Evolutionary conservation across 2,797 vertebrate species (phyloP), one percentile per base, ranked within the genome.

Genomic region (Microctenopoma steveboyesi): DNA sequence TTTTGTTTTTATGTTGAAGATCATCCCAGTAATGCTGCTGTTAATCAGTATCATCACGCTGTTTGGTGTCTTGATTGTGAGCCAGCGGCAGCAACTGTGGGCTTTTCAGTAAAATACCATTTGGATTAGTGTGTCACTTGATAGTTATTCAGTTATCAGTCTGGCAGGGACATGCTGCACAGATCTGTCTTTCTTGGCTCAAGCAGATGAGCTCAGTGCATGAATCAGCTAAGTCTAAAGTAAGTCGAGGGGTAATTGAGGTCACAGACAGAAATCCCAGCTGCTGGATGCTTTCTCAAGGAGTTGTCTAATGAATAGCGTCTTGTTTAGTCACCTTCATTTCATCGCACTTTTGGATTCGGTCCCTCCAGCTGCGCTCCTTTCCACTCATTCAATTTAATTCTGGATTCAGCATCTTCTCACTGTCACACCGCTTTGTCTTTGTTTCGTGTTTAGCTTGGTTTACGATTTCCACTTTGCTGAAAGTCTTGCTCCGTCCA

Each of bases 301-400:
- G 47, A 16, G 45, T 46, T 53, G 55, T 74, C 70, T 86, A 83
- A 88, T 88, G 89, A 93, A 93, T 88, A 87, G 88, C 79, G 88
- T 91, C 82, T 90, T 92, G 85, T 93, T 93, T 76, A 87, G 83
- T 62, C 79, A n/a, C 78, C 81, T 74, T 81, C 70, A 49, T 71
- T 78, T 79, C 70, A 74, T 72, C 49, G 42, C 67, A 28, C 69
- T 55, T 22, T 50, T 50, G 79, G 86, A 78, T 90, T 76, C 67
- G 64, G 70, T 88, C 82, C 82, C 82, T 78, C 79, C 90, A 91
- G 90, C 87, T 88, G 89, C 14, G 74, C 69, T 78, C 54, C 75
- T 89, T 88, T 83, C 83, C 86, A 78, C 64, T 80, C 81, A 74
- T 83, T 87, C 66, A 68, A 87, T 91, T 90, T 89, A 86, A 89